phyloP scores from a whole-genome alignment of 2,888 invertebrate species.

The Hypselothyrea guttata region DNA sequence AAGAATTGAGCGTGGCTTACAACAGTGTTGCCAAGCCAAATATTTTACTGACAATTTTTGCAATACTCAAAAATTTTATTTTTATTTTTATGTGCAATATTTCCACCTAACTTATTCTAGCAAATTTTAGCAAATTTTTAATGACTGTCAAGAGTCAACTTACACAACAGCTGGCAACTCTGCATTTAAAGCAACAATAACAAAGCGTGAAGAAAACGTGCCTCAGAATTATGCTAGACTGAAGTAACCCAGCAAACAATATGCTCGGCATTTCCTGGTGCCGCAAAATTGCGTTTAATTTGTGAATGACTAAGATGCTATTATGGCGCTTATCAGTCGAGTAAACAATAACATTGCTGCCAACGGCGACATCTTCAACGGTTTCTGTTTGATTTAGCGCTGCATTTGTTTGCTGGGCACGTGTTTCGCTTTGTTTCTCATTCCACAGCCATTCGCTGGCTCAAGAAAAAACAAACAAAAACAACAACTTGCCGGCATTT shows the following conservation, averaged over 20 bases:
- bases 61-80: too few relatives aligned
- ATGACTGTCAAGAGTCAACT: too few relatives aligned
- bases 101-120: too few relatives aligned
- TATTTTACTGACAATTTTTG: too few relatives aligned
- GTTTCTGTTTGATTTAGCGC: conserved; percentile 24
- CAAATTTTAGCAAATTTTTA: too few relatives aligned
- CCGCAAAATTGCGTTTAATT: background rate
- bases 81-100: too few relatives aligned
- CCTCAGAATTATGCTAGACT: conserved; percentile 15
- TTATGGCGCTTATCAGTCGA: conserved; percentile 25
- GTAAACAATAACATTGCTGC: conserved; percentile 9
- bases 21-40: too few relatives aligned
- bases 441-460: conserved; percentile 40
- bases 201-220: conserved; percentile 38
- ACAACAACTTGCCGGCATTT: conserved; percentile 43
- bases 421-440: conserved; percentile 41
- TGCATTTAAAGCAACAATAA: too few relatives aligned
- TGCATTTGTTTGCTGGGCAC: conserved; percentile 41
- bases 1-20: too few relatives aligned
- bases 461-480: too few relatives aligned
- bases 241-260: conserved; percentile 22
- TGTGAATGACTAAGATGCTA: conserved; percentile 9
- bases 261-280: background rate
- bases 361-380: conserved; percentile 22
- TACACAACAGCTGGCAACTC: too few relatives aligned